Base-by-base conservation (phyloP, 2,888 invertebrate genomes). In the Notodonta dromedarius region DNA sequence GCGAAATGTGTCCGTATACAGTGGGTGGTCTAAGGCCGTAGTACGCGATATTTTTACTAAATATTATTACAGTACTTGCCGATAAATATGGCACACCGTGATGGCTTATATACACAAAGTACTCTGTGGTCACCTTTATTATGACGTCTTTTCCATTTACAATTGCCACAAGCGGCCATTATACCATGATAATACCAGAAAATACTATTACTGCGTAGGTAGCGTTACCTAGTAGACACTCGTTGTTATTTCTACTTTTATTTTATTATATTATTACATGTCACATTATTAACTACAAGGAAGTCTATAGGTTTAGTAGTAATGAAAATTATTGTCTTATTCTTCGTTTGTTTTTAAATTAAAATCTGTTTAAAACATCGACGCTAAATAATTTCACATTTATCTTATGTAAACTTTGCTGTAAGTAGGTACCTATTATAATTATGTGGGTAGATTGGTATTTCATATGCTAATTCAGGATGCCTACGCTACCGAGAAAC, bases 21-120 rank as follows among this genome's bases (percentile, higher is more conserved):
- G 9, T 50, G 50, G 50, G 50, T 50, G 50, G 50, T 50, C 50
- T 50, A 48, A 48, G 9, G 50, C 7, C 50, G 50, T 50, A 50
- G 7, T 50, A 50, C 16, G 14, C 50, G 8, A 16, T 16, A 5
- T 46, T 50, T 50, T 16, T 50, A 50, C 9, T 50, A 50, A 50
- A 50, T 9, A 50, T 5, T 16, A 50, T 50, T 50, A 16, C 8
- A 50, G 14, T 50, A 16, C 50, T 50, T 50, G 50, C 14, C 14
- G 16, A 50, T 50, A 50, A 50, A 50, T 50, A 50, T 50, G 50
- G 50, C 16, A 50, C 50, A 4, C 8, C 16, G 8, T 16, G 4
- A 50, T 50, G 16, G 16, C 16, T 16, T 24, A 24, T 24, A 24
- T 24, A 24, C 2, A 24, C 24, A 24, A 24, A 24, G 24, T 24